phyloP scores from a whole-genome alignment of 1,140 invertebrate species.

The Conus betulinus region DNA sequence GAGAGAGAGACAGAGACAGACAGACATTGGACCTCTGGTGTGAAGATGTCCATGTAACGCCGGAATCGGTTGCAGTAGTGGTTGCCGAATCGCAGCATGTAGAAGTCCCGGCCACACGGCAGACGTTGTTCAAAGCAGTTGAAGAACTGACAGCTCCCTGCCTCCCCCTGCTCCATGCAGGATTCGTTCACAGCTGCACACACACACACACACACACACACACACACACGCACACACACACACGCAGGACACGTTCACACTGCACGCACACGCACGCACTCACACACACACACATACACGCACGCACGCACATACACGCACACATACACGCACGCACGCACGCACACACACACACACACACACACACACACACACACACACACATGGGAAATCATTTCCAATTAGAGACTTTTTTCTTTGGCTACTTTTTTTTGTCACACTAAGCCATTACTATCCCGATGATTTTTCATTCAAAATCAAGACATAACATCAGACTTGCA shows the following conservation, averaged over 20 bases:
- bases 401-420: too few species aligned
- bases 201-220: too few species aligned
- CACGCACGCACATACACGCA: neutral
- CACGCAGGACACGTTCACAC: too few species aligned
- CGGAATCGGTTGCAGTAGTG: constrained; percentile 50
- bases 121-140: constrained; percentile 50
- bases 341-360: constrained; percentile 9
- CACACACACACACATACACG: neutral
- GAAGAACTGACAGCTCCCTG: constrained; percentile 50
- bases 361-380: constrained; percentile 17
- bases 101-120: constrained; percentile 46
- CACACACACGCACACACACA: neutral
- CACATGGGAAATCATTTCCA: neutral
- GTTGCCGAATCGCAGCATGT: constrained; percentile 46
- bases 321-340: neutral
- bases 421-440: too few species aligned
- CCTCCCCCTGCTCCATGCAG: constrained; percentile 27
- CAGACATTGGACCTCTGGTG: constrained; percentile 6
- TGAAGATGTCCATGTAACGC: constrained; percentile 11
- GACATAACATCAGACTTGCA: too few species aligned
- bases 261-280: neutral
- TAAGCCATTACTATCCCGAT: too few species aligned
- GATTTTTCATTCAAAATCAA: too few species aligned
- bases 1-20: neutral
- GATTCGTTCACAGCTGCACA: constrained; percentile 31